Evolutionary conservation across 2,888 invertebrate species (phyloP).

Genomic region (Anagyrus pseudococci): DNA sequence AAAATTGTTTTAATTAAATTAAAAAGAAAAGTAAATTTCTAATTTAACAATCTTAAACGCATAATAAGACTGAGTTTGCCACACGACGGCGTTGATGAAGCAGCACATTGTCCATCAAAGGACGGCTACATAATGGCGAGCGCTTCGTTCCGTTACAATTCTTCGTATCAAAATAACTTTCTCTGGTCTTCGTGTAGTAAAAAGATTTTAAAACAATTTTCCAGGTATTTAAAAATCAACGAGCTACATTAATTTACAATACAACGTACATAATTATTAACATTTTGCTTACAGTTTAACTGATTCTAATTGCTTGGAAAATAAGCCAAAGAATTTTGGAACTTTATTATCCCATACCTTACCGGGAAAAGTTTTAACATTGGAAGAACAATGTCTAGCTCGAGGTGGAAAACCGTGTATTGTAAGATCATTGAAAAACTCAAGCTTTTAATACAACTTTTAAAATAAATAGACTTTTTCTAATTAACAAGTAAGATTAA

Average conservation of each 20-base stretch:
- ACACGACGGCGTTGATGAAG: slow-evolving; percentile 32
- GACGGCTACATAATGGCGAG: slow-evolving; percentile 38
- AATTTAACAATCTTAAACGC: too few relatives aligned
- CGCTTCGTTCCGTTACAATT: slow-evolving; percentile 26
- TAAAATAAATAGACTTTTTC: too few relatives aligned
- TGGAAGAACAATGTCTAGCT: slow-evolving; percentile 33
- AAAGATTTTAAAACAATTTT: slow-evolving; percentile 20
- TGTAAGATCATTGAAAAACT: slow-evolving; percentile 12
- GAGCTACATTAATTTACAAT: neutral
- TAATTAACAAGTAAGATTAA: too few relatives aligned
- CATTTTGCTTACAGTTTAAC: slow-evolving; percentile 17
- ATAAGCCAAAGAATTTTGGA: slow-evolving; percentile 27
- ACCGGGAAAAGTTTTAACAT: slow-evolving; percentile 31
- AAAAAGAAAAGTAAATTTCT: neutral
- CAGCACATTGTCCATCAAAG: slow-evolving; percentile 26
- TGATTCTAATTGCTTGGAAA: slow-evolving; percentile 30
- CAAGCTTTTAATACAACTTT: too few relatives aligned
- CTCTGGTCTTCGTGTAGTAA: slow-evolving; percentile 34
- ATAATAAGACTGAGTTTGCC: slow-evolving; percentile 30
- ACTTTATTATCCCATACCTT: slow-evolving; percentile 12
- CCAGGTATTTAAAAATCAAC: slow-evolving; percentile 19
- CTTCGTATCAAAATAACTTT: slow-evolving; percentile 27
- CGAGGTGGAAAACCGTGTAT: slow-evolving; percentile 33
- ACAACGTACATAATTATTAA: neutral
- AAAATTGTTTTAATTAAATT: neutral